Base-by-base conservation (phyloP, 2,113 vertebrate species). In the Siniperca knerii region DNA sequence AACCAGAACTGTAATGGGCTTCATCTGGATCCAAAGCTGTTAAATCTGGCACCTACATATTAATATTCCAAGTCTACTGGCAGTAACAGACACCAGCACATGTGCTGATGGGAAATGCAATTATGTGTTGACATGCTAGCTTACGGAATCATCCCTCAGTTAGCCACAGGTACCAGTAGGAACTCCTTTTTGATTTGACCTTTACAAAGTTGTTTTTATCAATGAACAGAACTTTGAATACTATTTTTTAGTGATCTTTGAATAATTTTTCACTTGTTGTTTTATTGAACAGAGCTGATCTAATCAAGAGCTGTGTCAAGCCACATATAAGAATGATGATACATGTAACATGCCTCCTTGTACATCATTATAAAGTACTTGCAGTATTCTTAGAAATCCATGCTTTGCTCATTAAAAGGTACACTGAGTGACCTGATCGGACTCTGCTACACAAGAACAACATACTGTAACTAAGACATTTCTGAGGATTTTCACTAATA, bases 1-100 rank as follows among this genome's bases (percentile, higher is more conserved):
- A 61, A 46, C 21, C 46, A 78, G 21, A 57, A 61, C 50, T 55
- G 2, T 74, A 77, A 87, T 80, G 58, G 42, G 33, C 58, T 72
- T 75, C 75, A 85, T 72, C 35, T 84, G 64, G 76, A 25, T 67
- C 64, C 35, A 75, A 52, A 78, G 68, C 76, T 75, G 60, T 67
- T 81, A 50, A 74, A 86, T 70, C 35, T 83, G 74, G 64, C 57
- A 75, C 60, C 52, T 74, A 60, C 37, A 57, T 60, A 7, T 66
- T 55, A 42, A 44, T 20, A 66, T 68, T 72, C 79, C 13, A 1
- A 79, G 18, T 84, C 61, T 44, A 58, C 54, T 65, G 52, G 71
- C 69, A 55, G 66, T 10, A 74, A 75, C 29, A 65, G 33, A 81
- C 77, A 74, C 57, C 23, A 25, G 13, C 42, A 46, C 40, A 58